Percentiles rank a stretch among this genome's conserved stretches.
Conservation (phyloP, 2,113 vertebrate genomes). For the Myotis yumanensis region DNA sequence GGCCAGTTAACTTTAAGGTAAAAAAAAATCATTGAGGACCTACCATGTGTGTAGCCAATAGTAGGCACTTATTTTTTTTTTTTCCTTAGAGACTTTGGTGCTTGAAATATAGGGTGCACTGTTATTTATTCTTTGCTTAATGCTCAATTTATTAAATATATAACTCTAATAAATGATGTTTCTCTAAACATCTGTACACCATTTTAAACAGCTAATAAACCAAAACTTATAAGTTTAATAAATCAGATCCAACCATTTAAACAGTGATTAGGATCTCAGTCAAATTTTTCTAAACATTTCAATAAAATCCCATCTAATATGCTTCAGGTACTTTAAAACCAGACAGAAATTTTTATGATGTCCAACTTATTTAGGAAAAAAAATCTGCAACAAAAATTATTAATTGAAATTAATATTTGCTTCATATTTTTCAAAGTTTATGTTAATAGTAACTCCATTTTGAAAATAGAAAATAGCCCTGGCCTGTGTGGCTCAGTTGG, state of each 20-base stretch:
- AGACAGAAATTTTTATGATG: background rate
- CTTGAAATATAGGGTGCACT: background rate
- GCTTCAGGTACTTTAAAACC: background rate
- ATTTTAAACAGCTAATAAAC: slow-evolving; percentile 60
- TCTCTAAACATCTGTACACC: slow-evolving; percentile 44
- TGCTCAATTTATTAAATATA: slow-evolving; percentile 51
- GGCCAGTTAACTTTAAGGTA: background rate
- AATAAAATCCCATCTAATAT: slow-evolving; percentile 14
- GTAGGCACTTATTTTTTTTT: background rate
- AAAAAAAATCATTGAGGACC: background rate
- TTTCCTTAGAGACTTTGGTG: background rate
- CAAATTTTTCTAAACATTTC: slow-evolving; percentile 55
- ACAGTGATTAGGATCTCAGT: slow-evolving; percentile 38
- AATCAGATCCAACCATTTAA: slow-evolving; percentile 43
- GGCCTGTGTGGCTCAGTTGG: too few species aligned
- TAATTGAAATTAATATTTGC: background rate
- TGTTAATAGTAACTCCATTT: background rate
- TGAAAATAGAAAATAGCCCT: background rate
- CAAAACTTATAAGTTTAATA: slow-evolving; percentile 46
- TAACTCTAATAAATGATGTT: slow-evolving; percentile 12
- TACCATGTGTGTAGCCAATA: background rate
- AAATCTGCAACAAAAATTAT: background rate
- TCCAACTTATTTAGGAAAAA: background rate
- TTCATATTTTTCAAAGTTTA: background rate
- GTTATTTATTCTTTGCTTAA: slow-evolving; percentile 47